phyloP scores from a whole-genome alignment of 2,797 vertebrate genomes.

The Hydrolagus colliei region DNA sequence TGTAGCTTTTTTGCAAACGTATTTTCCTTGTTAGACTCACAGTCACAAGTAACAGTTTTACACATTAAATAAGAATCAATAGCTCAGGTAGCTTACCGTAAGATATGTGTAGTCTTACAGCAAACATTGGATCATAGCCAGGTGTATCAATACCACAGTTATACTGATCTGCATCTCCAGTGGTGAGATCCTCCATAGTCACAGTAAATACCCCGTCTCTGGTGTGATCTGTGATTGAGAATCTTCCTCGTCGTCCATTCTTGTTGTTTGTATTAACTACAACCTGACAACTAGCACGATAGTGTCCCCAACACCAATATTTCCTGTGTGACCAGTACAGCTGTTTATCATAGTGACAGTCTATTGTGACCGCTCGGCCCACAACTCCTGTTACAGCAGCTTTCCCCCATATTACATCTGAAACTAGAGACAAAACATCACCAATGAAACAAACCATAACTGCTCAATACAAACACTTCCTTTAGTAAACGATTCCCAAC shows the following conservation, averaged over 20 bases:
- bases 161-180: not conserved
- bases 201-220: not conserved
- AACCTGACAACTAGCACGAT: not conserved
- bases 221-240: not conserved
- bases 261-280: not conserved
- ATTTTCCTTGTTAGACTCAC: too few species aligned
- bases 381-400: not conserved
- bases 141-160: not conserved
- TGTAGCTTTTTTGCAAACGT: too few species aligned
- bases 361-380: not conserved
- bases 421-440: not conserved
- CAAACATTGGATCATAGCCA: not conserved
- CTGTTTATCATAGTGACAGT: not conserved
- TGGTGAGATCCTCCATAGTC: not conserved
- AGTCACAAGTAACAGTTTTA: too few species aligned
- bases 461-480: too few species aligned
- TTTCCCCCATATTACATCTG: not conserved
- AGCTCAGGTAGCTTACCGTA: not conserved
- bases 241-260: not conserved
- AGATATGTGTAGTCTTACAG: not conserved
- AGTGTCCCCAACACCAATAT: not conserved
- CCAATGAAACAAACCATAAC: too few species aligned
- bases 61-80: not conserved
- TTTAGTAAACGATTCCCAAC: too few species aligned
- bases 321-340: not conserved